Evolutionary conservation across 2,888 invertebrate genomes (phyloP).

Genomic region (Agapetus fuscipes): DNA sequence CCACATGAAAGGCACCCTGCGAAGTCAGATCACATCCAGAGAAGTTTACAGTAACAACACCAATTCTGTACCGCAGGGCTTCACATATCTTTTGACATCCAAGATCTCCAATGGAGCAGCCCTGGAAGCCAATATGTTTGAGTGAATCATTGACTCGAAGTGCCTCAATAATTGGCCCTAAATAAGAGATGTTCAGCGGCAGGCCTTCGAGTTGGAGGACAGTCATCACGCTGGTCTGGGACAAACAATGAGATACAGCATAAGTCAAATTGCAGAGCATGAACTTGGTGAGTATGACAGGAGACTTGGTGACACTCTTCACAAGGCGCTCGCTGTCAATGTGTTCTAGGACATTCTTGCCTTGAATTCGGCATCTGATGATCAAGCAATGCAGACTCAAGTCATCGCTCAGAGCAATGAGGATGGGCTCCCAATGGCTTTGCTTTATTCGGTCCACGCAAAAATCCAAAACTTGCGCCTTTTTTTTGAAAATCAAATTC

Average conservation of each 20-base stretch:
- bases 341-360: constrained; percentile 42
- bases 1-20: constrained; percentile 53
- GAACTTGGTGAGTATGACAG: constrained; percentile 60
- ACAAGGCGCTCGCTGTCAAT: constrained; percentile 49
- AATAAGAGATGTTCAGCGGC: constrained; percentile 57
- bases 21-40: constrained; percentile 57
- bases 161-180: constrained; percentile 50
- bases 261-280: constrained; percentile 57
- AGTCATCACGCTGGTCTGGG: constrained; percentile 51
- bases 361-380: constrained; percentile 51
- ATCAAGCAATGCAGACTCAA: constrained; percentile 58
- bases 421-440: constrained; percentile 65
- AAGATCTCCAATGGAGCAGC: constrained; percentile 59
- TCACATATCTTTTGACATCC: constrained; percentile 64
- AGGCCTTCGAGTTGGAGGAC: constrained; percentile 60
- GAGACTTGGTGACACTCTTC: constrained; percentile 51
- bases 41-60: constrained; percentile 58
- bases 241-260: constrained; percentile 52
- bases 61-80: constrained; percentile 55
- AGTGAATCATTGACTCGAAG: constrained; percentile 53
- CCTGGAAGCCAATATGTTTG: constrained; percentile 56
- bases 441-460: constrained; percentile 66
- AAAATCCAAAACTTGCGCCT: constrained; percentile 53
- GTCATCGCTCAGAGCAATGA: constrained; percentile 63
- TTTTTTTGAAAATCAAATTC: constrained; percentile 35